These are phyloP conservation scores for Pseudorhombus dupliciocellatus DNA, from an alignment of 2,113 vertebrate genomes.

Conservation along the genomic window DNA sequence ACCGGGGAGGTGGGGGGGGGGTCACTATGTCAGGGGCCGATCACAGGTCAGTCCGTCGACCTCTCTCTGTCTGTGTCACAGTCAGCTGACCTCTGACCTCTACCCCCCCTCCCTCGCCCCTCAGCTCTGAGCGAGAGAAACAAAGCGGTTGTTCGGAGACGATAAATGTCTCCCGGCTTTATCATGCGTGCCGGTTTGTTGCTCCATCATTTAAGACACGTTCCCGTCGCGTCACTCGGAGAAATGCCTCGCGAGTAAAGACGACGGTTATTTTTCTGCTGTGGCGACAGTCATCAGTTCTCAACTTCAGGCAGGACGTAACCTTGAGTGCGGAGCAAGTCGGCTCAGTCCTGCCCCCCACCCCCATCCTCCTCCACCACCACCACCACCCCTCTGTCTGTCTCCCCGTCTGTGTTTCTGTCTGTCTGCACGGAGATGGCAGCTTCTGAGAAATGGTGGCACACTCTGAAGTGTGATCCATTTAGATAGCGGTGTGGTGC, in stretches of 20 bases:
- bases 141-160: slow-evolving; percentile 42
- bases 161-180: slow-evolving; percentile 57
- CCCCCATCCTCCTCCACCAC: neutral
- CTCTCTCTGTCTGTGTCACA: slow-evolving; percentile 71
- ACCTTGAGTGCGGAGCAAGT: slow-evolving; percentile 71
- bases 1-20: slow-evolving; percentile 33
- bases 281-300: slow-evolving; percentile 64
- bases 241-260: slow-evolving; percentile 49
- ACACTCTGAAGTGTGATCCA: slow-evolving; percentile 78
- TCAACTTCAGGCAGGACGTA: slow-evolving; percentile 70
- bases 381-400: slow-evolving; percentile 9
- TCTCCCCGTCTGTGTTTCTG: slow-evolving; percentile 15
- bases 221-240: slow-evolving; percentile 39
- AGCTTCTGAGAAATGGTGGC: slow-evolving; percentile 77
- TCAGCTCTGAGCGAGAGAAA: slow-evolving; percentile 26
- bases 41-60: slow-evolving; percentile 64
- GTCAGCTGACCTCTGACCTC: slow-evolving; percentile 62
- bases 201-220: slow-evolving; percentile 66
- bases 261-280: slow-evolving; percentile 54
- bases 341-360: slow-evolving; percentile 21
- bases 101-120: neutral
- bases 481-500: slow-evolving; percentile 75
- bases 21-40: slow-evolving; percentile 60
- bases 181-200: slow-evolving; percentile 44
- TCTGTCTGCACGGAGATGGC: slow-evolving; percentile 60